Conservation (phyloP, 1,140 invertebrate species). For the Epicauta chinensis region DNA sequence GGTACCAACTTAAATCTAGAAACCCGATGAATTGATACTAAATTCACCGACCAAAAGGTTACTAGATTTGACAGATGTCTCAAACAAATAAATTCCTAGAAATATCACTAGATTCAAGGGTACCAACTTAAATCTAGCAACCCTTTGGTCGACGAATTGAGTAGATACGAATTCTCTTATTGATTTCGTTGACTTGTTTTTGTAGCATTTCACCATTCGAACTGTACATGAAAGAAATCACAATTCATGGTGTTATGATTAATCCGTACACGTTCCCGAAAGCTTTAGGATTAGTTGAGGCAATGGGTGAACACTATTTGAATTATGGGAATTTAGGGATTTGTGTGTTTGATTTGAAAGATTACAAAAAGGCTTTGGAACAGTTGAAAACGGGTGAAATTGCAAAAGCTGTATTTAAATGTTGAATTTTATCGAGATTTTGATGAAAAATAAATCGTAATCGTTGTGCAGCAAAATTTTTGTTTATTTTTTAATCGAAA, state of each 20-base stretch:
- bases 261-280: slow-evolving; percentile 62
- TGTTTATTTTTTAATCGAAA: too few species aligned
- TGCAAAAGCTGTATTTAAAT: slow-evolving; percentile 61
- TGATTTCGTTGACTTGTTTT: slow-evolving; percentile 16
- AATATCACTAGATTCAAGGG: too few species aligned
- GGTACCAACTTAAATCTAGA: too few species aligned
- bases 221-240: slow-evolving; percentile 58
- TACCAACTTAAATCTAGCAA: too few species aligned
- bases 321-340: slow-evolving; percentile 59
- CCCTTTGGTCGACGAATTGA: too few species aligned
- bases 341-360: slow-evolving; percentile 50
- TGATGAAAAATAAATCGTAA: too few species aligned
- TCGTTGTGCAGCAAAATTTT: too few species aligned
- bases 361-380: slow-evolving; percentile 53
- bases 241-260: slow-evolving; percentile 57
- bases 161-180: not conserved
- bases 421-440: too few species aligned
- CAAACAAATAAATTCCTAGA: too few species aligned
- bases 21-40: too few species aligned
- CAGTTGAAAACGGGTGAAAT: slow-evolving; percentile 52
- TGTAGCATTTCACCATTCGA: slow-evolving; percentile 53
- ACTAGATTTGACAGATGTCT: too few species aligned
- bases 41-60: too few species aligned
- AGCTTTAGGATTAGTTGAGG: slow-evolving; percentile 52
- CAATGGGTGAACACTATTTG: slow-evolving; percentile 58